These are phyloP conservation scores for Ceratosolen fusciceps DNA, from an alignment of 1,140 invertebrate genomes.

Conservation along the genomic window DNA sequence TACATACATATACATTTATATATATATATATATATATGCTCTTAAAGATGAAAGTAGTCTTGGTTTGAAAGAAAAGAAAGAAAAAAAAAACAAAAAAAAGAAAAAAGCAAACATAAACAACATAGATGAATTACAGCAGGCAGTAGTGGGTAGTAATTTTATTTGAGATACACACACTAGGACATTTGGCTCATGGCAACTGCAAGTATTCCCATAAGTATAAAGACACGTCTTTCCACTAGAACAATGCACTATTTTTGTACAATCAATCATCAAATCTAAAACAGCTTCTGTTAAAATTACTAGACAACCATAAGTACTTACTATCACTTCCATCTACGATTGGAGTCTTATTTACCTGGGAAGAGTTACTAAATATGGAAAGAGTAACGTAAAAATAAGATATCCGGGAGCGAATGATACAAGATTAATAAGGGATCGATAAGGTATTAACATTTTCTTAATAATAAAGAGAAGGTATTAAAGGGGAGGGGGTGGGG, in stretches of 20 bases:
- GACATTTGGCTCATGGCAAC: not conserved
- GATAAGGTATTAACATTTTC: not conserved
- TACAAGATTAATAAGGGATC: too few species aligned
- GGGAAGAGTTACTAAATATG: not conserved
- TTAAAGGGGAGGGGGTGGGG: too few species aligned
- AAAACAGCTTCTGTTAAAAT: not conserved
- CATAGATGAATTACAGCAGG: constrained; percentile 43
- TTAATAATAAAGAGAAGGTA: constrained; percentile 21
- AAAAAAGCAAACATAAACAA: constrained; percentile 53
- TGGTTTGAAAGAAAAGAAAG: not conserved
- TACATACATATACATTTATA: too few species aligned
- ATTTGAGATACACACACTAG: not conserved
- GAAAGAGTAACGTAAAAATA: not conserved
- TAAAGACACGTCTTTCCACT: constrained; percentile 34
- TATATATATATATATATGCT: too few species aligned
- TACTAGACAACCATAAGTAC: constrained; percentile 7
- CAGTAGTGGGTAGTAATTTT: constrained; percentile 10
- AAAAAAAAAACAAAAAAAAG: constrained; percentile 23
- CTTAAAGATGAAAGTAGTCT: not conserved
- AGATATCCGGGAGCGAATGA: not conserved
- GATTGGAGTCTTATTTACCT: constrained; percentile 14
- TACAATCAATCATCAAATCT: constrained; percentile 29
- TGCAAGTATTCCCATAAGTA: not conserved
- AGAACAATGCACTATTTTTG: constrained; percentile 34
- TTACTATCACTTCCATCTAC: constrained; percentile 30